Base-by-base conservation (phyloP, 37 sponge, comb jelly and placozoan genomes). In the Halisarca cf. caerulea region DNA sequence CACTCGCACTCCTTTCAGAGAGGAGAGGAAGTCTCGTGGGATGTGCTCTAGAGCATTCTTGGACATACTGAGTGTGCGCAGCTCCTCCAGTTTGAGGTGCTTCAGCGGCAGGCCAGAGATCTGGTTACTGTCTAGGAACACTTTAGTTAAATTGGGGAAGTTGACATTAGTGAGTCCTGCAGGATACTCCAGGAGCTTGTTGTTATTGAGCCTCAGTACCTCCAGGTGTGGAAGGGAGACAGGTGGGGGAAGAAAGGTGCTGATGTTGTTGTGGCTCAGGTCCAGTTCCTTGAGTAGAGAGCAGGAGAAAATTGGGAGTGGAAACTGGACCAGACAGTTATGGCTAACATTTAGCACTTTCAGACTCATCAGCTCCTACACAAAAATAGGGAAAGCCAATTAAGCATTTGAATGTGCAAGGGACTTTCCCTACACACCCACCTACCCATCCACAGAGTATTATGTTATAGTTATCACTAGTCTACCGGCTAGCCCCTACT, bases 221-320 rank as follows among this genome's bases (percentile, higher is more conserved):
- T 40, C 45, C 45, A 74, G 44, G 44, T 74, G 8, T n/a, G 42
- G 45, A 17, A 74, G 42, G 23, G 25, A 11, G 25, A 36, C 36
- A 9, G 77, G 77, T 2, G 66, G 41, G 35, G 47, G 47, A 25
- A 82, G 51, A 3, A 58, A 59, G 45, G 25, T 30, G 0, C 53
- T 3, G 8, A 92, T 86, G 74, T 60, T 68, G 83, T 92, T 92
- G 27, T 78, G 25, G 9, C 89, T 84, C 25, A 92, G 77, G 58
- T 89, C 78, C 6, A 92, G n/a, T 0, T 80, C 66, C 47, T 61
- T 58, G 30, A 92, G 89, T 17, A 59, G 57, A 4, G 28, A 28
- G 74, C 88, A 84, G 66, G 80, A 59, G 42, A 79, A 27, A 6
- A 64, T 45, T 28, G 89, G 87, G 3, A 25, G 7, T 3, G 93